Base-by-base conservation (phyloP, 2,888 invertebrate genomes). In the Torymus tubicola region DNA sequence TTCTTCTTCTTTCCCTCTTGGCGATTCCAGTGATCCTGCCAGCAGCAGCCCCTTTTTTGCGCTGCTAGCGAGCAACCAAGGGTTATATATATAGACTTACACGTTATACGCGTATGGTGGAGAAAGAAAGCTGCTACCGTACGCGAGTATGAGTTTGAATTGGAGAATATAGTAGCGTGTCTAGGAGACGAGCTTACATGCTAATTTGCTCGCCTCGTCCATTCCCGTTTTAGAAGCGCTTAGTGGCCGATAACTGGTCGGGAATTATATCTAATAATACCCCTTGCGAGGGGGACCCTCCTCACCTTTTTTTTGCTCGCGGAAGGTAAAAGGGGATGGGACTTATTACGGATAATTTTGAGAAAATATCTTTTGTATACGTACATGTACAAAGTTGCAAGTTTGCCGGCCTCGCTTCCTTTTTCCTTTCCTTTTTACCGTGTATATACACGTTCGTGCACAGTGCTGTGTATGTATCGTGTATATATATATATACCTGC, bases 161-260 rank as follows among this genome's bases (percentile, higher is more conserved):
- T 78, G 67, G 70, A 65, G 76, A 79, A 79, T 81, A 67, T 67
- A 60, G n/a, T 53, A 50, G 61, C 11, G 13, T 50, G 53, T 53
- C 60, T 18, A 14, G 57, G 63, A 52, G 50, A n/a, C 64, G 50
- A 64, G 69, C 21, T 24, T 68, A 42, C 68, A 68, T 78, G 73
- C 58, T 68, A 73, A 78, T 78, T 73, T 61, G 31, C 21, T 1
- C 31, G 31, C 16, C 57, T 0, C 13, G 11, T 67, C 18, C 68
- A 69, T 74, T 79, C 69, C 73, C 63, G 73, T 79, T 79, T 73
- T 79, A 79, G 79, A 74, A 79, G 18, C 79, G 64, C 68, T 79
- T 79, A 79, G 63, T 69, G 69, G 18, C 21, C 69, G 73, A 79
- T 74, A 79, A 79, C 73, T 79, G 73, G 57, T 52, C 13, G 50